phyloP scores from a whole-genome alignment of 2,888 invertebrate genomes.

The Idaea biselata region DNA sequence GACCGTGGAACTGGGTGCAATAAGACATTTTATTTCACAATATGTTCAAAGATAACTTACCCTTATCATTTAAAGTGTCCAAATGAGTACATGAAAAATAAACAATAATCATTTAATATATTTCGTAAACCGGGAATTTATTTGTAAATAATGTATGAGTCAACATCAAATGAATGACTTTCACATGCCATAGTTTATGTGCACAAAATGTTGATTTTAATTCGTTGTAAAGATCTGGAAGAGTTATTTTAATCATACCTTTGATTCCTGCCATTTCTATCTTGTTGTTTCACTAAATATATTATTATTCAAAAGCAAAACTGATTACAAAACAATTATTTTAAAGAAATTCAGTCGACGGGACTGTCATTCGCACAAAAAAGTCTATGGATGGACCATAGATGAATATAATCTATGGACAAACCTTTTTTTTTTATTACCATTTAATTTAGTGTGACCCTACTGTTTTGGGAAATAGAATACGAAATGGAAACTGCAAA shows the following conservation, averaged over 20 bases:
- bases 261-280: slow-evolving; percentile 73
- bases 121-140: slow-evolving; percentile 22
- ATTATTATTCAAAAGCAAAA: slow-evolving; percentile 6
- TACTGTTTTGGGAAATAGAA: too few species aligned
- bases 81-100: slow-evolving; percentile 53
- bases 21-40: neutral
- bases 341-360: neutral
- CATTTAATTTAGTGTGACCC: too few species aligned
- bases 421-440: too few species aligned
- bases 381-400: neutral
- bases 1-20: neutral
- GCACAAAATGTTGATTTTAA: neutral
- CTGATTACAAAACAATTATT: neutral
- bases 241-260: slow-evolving; percentile 45
- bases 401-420: too few species aligned
- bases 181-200: slow-evolving; percentile 13
- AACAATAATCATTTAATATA: slow-evolving; percentile 32
- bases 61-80: slow-evolving; percentile 35
- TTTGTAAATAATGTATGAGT: slow-evolving; percentile 69
- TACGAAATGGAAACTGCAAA: too few species aligned
- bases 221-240: neutral
- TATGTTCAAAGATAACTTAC: slow-evolving; percentile 42
- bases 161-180: slow-evolving; percentile 43
- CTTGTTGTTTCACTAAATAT: neutral
- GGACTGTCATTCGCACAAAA: neutral